Base-by-base conservation (phyloP, 2,888 invertebrate species). In the Sarcophaga rosellei region DNA sequence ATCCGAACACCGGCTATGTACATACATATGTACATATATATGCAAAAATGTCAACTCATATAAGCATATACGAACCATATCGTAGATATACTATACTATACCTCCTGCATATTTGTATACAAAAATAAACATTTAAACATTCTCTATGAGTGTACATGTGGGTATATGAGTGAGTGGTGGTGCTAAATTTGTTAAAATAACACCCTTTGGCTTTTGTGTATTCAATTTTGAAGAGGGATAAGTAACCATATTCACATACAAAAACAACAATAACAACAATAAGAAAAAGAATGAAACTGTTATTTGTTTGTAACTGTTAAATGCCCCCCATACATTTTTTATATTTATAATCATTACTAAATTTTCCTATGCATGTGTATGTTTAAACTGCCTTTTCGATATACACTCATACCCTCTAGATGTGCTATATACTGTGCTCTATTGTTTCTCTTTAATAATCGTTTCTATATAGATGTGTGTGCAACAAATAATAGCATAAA, bases 401-500 rank as follows among this genome's bases (percentile, higher is more conserved):
- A n/a, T 17, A 21, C 47, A 17, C 20, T 44, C n/a, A 10, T n/a
- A 53, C 21, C 2, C 68, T 21, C 25, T 23, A 57, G 57, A 57
- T 1, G 21, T 63, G 45, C 12, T 12, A 6, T 45, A 15, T 23
- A 20, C 45, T 66, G 23, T 53, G 21, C 12, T 20, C 8, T 44
- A 70, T 47, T 70, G 70, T 81, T 70, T 70, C 57, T n/a, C 59
- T 77, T 61, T 77, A 77, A 65, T 77, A 77, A 77, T 61, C 72
- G 47, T 66, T 65, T 59, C 10, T 8, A 1, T 35, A 35, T n/a
- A n/a, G n/a, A n/a, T n/a, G n/a, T 10, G 70, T 76, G 76, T 82
- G 45, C 65, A 82, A 66, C 65, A 66, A 77, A 76, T 77, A 59
- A 61, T 65, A 61, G n/a, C 47, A 72, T 61, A 70, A 65, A 59